Conservation (phyloP, 2,113 vertebrate genomes). For the Nesogale talazaci region DNA sequence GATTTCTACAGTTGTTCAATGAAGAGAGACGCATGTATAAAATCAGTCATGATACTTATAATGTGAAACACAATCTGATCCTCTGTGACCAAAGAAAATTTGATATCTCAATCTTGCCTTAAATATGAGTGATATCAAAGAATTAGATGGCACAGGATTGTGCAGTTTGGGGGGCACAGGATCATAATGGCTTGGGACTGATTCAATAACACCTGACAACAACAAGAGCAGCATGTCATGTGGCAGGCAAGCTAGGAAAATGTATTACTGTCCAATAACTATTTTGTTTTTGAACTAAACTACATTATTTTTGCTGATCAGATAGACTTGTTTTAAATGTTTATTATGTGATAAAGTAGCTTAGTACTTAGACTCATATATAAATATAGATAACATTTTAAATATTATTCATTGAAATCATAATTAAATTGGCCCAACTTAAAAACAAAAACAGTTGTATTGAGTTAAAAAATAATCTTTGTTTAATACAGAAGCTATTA, state of each 20-base stretch:
- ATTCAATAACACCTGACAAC: too few species aligned
- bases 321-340: background rate
- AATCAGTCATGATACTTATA: background rate
- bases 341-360: background rate
- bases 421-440: background rate
- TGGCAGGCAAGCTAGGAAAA: background rate
- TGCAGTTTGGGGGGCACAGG: background rate
- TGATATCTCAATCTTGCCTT: background rate
- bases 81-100: background rate
- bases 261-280: background rate
- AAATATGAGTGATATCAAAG: background rate
- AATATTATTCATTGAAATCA: background rate
- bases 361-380: background rate
- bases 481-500: background rate
- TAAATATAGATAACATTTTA: background rate
- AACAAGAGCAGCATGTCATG: too few species aligned
- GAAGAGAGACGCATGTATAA: background rate
- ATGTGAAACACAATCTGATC: background rate
- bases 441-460: background rate
- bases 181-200: too few species aligned
- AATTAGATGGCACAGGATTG: background rate
- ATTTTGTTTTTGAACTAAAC: background rate
- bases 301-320: background rate
- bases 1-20: background rate
- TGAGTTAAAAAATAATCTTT: background rate